These are phyloP conservation scores for Trogon melanurus DNA, from an alignment of 2,113 vertebrate species.

Conservation along the genomic window DNA sequence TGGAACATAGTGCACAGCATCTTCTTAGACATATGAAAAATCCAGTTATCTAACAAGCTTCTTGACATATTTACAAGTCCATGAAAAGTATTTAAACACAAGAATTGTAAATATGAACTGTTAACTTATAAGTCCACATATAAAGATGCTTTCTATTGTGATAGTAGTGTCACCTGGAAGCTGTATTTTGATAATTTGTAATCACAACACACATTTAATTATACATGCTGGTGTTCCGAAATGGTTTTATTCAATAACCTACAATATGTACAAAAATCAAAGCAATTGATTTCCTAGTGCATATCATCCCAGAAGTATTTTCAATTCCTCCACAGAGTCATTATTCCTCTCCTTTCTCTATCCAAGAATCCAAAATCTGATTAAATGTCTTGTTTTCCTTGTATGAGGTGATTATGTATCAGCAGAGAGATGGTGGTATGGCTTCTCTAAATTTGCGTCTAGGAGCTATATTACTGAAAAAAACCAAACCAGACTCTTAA, in stretches of 20 bases:
- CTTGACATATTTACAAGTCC: neutral
- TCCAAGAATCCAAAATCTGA: neutral
- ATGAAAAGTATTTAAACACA: neutral
- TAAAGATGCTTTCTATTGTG: neutral
- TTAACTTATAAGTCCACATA: neutral
- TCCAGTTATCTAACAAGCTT: neutral
- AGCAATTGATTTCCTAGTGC: neutral
- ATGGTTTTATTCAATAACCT: neutral
- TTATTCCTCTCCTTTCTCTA: neutral
- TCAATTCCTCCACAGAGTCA: neutral
- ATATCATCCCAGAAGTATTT: neutral
- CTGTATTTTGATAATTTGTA: neutral
- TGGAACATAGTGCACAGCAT: neutral
- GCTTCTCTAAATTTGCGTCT: neutral
- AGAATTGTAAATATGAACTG: neutral
- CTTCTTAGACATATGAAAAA: neutral
- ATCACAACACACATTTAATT: neutral
- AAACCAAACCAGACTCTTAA: neutral
- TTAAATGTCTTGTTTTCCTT: neutral
- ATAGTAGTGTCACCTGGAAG: neutral
- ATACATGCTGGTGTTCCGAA: neutral
- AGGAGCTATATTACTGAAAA: neutral
- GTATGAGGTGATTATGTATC: neutral
- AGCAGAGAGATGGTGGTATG: neutral
- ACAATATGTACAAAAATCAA: neutral